Evolutionary conservation across 2,113 vertebrate species (phyloP), one percentile per base, ranked within the genome.

Genomic region (Channa maculata): DNA sequence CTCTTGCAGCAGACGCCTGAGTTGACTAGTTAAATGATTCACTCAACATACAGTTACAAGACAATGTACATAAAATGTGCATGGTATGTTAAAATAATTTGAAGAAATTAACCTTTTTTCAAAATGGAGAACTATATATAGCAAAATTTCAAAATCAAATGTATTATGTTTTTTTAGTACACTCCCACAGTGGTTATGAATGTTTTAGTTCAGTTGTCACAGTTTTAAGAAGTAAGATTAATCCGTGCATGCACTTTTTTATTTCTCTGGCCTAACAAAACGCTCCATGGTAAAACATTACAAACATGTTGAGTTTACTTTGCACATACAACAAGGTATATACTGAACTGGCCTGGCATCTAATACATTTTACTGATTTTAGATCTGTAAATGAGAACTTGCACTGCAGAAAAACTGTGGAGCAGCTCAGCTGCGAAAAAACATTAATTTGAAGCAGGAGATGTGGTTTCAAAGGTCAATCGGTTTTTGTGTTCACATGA

Each of bases 41-140:
- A 73, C 53, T 71, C 72, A 58, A 58, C 51, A 54, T 52, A 77
- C 50, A 65, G 58, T 75, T 84, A 37, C 65, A 52, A 91, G 71
- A 91, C 88, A 82, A 89, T 93, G 91, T 92, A 93, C 68, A 92
- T 90, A 93, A 61, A 48, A 54, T 24, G 12, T 69, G 77, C 79
- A 76, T 88, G 66, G 64, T 80, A 77, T 91, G 84, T 84, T 82
- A 77, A 83, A 79, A 74, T 70, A 75, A 73, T 63, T 68, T 63
- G 46, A 76, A 74, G 44, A 84, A 68, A 77, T 80, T 4, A 43
- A 33, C 44, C 24, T 46, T 84, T 91, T 91, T 91, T 83, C 77
- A 59, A 51, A 63, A 51, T 5, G 1, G 13, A 41, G 13, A 82
- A 39, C 61, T 58, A 82, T 77, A 67, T 74, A 81, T 72, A 59